Evolutionary conservation across 2,888 invertebrate genomes (phyloP), one percentile per base, ranked within the genome.

Genomic region (Capitulum mitella): DNA sequence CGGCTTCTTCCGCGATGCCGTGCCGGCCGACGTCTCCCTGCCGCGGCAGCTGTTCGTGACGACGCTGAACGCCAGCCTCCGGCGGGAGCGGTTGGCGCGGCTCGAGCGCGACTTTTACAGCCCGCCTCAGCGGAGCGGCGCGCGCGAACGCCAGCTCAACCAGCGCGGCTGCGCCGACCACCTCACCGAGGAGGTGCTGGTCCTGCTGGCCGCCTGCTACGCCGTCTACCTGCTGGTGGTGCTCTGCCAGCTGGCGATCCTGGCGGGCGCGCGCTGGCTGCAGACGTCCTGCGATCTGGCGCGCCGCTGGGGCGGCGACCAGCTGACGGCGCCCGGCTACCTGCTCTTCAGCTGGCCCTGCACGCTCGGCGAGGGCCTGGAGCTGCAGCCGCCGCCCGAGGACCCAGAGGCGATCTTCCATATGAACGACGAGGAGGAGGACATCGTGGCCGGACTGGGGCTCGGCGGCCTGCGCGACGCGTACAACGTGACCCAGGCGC

Each of bases 281-380:
- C 70, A 70, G 70, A 70, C 70, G 6, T 70, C 70, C 6, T 34
- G 34, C 10, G 70, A 70, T 10, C 70, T 70, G 34, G 70, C 70
- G 26, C 70, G 70, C 70, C 70, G 70, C 19, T 70, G 70, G 70
- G 70, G 70, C 16, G 70, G 37, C 19, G 37, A 70, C 22, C 22
- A 70, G 29, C 70, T 70, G 34, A 70, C 70, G 6, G 70, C 70
- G 19, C 70, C 70, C 37, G 70, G 70, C 22, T 70, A 70, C 70
- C 70, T 70, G 34, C 70, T 70, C 37, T 70, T 70, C 70, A 70
- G 70, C 70, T 70, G 70, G 70, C 70, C 70, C 37, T 70, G 70
- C 29, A 70, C 70, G 37, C 70, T 70, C 5, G 70, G 70, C 8
- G 70, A 70, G 37, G 70, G 70, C 37, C 70, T 16, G 70, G 70